Conservation (phyloP, 2,888 invertebrate species). For the Teinopalpus imperialis region DNA sequence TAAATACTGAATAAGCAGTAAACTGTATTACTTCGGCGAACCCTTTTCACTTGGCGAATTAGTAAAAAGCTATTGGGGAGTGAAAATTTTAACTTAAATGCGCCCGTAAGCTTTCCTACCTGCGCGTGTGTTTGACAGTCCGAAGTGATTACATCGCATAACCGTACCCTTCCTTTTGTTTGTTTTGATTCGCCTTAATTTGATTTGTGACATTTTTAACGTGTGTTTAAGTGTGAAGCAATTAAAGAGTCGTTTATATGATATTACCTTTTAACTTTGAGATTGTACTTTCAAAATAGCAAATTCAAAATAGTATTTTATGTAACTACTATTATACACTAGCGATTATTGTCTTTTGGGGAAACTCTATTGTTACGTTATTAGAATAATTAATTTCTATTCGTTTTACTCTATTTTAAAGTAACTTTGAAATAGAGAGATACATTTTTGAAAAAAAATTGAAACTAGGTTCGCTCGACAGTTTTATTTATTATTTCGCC, state of each 20-base stretch:
- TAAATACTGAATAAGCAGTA: slow-evolving; percentile 82
- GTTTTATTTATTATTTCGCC: too few relatives aligned
- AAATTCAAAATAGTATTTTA: too few relatives aligned
- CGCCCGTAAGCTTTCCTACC: slow-evolving; percentile 69
- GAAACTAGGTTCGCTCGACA: too few relatives aligned
- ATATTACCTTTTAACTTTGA: too few relatives aligned
- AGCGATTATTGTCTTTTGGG: too few relatives aligned
- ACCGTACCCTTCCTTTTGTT: slow-evolving; percentile 67
- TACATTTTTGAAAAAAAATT: too few relatives aligned
- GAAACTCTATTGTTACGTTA: too few relatives aligned
- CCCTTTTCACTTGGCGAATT: slow-evolving; percentile 83
- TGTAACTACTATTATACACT: too few relatives aligned
- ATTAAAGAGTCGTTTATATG: slow-evolving; percentile 35
- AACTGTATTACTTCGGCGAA: slow-evolving; percentile 81
- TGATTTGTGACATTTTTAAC: slow-evolving; percentile 73
- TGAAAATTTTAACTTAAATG: slow-evolving; percentile 81
- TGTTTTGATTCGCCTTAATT: slow-evolving; percentile 76
- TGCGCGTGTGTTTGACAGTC: slow-evolving; percentile 79
- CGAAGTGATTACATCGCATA: slow-evolving; percentile 74
- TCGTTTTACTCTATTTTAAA: too few relatives aligned
- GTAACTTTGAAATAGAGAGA: too few relatives aligned
- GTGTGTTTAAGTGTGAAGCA: slow-evolving; percentile 32
- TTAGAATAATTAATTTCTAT: too few relatives aligned
- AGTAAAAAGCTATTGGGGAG: slow-evolving; percentile 82
- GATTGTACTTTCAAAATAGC: too few relatives aligned